phyloP scores from a whole-genome alignment of 2,888 invertebrate genomes.

The Troides helena region DNA sequence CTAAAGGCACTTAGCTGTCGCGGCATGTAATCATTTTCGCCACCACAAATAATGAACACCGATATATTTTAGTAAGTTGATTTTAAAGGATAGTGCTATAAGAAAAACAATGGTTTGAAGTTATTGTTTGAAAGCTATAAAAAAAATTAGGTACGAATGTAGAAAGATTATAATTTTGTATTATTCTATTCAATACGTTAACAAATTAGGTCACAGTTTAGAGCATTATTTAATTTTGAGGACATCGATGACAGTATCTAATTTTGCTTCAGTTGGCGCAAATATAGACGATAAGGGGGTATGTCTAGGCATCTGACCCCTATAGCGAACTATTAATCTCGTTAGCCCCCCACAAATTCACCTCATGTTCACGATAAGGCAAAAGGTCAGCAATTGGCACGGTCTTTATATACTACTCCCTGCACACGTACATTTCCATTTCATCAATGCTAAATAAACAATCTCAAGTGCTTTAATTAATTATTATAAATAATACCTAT shows the following conservation, averaged over 20 bases:
- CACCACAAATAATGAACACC: no score
- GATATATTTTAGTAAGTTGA: no score
- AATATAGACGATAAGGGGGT: slow-evolving; percentile 16
- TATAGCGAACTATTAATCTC: slow-evolving; percentile 35
- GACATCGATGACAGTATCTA: slow-evolving; percentile 10
- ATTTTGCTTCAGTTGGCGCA: slow-evolving; percentile 14
- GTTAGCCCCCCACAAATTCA: slow-evolving; percentile 68
- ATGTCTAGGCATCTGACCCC: slow-evolving; percentile 28
- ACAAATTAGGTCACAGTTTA: not conserved
- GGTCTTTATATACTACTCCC: slow-evolving; percentile 40
- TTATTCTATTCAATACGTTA: no score
- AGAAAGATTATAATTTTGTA: no score
- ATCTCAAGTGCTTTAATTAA: slow-evolving; percentile 13
- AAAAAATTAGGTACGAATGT: no score
- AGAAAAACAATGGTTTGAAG: no score
- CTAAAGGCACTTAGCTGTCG: no score
- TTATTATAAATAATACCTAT: slow-evolving; percentile 4
- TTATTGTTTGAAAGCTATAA: no score
- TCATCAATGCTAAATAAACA: slow-evolving; percentile 37
- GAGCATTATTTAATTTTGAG: not conserved
- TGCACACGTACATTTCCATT: slow-evolving; percentile 49
- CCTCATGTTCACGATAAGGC: slow-evolving; percentile 65
- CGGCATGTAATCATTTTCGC: no score
- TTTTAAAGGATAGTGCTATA: no score
- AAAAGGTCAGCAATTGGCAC: slow-evolving; percentile 53